These are phyloP conservation scores for Caenorhabditis sp. DNA, from an alignment of 2,888 invertebrate species.

Conservation along the genomic window DNA sequence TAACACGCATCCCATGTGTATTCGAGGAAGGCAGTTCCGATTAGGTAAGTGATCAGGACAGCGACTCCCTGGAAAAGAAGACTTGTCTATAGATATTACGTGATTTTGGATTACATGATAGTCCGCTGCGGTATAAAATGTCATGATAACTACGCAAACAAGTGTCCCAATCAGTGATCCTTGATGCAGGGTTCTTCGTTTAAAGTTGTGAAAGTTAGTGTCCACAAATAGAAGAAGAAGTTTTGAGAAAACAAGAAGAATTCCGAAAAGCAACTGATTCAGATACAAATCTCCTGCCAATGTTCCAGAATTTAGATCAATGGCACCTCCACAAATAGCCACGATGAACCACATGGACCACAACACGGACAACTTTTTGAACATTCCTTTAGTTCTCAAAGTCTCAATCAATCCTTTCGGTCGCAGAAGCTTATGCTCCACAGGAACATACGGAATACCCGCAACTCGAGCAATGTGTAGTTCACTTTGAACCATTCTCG, in stretches of 20 bases:
- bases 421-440: conserved; percentile 62
- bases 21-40: conserved; percentile 78
- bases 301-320: conserved; percentile 77
- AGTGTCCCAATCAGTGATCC: conserved; percentile 72
- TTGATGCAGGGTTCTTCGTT: conserved; percentile 77
- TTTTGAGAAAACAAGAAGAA: conserved; percentile 76
- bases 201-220: conserved; percentile 71
- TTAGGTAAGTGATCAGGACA: conserved; percentile 72
- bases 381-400: conserved; percentile 67
- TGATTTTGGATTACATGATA: conserved; percentile 53
- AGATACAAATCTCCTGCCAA: conserved; percentile 77
- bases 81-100: not conserved
- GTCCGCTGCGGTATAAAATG: conserved; percentile 56
- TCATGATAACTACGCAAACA: conserved; percentile 70
- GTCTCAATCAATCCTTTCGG: conserved; percentile 70
- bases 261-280: conserved; percentile 78
- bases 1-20: conserved; percentile 81
- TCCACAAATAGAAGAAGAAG: conserved; percentile 71
- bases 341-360: conserved; percentile 81
- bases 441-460: conserved; percentile 73
- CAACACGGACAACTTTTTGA: conserved; percentile 70
- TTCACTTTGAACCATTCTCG: conserved; percentile 76
- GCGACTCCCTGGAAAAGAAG: conserved; percentile 68
- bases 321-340: conserved; percentile 77
- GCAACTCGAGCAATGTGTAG: conserved; percentile 74